A percentile compares a stretch with the other conserved stretches of the same genome.
These are phyloP conservation scores for Taurulus bubalis DNA, from an alignment of 2,113 vertebrate species.

Conservation along the genomic window DNA sequence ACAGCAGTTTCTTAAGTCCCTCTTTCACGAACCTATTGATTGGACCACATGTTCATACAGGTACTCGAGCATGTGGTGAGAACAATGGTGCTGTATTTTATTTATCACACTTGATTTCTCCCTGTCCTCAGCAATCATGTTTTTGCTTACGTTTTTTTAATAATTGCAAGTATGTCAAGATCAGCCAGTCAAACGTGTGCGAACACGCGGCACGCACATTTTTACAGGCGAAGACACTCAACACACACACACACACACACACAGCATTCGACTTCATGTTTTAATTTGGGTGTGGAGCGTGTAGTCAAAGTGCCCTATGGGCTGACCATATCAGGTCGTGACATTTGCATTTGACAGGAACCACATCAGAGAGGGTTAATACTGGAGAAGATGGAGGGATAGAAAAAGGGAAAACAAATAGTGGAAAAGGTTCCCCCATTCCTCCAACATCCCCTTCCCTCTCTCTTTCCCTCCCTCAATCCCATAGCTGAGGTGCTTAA, in stretches of 20 bases:
- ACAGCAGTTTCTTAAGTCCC: constrained; percentile 50
- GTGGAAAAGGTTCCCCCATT: constrained; percentile 77
- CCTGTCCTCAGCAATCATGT: constrained; percentile 51
- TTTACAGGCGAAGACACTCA: constrained; percentile 14
- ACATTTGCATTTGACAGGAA: constrained; percentile 87
- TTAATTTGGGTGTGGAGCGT: constrained; percentile 69
- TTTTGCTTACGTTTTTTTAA: constrained; percentile 41
- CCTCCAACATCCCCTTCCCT: constrained; percentile 27
- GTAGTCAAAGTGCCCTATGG: constrained; percentile 77
- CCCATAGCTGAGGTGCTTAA: constrained; percentile 78
- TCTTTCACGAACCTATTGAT: constrained; percentile 44
- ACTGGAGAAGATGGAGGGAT: constrained; percentile 75
- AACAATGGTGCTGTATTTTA: constrained; percentile 33
- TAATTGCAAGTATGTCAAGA: constrained; percentile 66
- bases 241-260: constrained; percentile 6
- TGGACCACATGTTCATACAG: constrained; percentile 45
- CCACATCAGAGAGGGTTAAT: constrained; percentile 86
- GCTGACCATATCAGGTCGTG: constrained; percentile 86
- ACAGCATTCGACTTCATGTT: constrained; percentile 52
- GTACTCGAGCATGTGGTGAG: constrained; percentile 39
- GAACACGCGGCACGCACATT: constrained; percentile 7
- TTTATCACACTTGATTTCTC: constrained; percentile 62
- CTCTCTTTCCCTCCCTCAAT: constrained; percentile 57
- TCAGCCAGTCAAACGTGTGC: constrained; percentile 41
- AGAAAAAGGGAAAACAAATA: constrained; percentile 73